Base-by-base conservation (phyloP, 2,888 invertebrate genomes). In the Cordylochernes scorpioides region DNA sequence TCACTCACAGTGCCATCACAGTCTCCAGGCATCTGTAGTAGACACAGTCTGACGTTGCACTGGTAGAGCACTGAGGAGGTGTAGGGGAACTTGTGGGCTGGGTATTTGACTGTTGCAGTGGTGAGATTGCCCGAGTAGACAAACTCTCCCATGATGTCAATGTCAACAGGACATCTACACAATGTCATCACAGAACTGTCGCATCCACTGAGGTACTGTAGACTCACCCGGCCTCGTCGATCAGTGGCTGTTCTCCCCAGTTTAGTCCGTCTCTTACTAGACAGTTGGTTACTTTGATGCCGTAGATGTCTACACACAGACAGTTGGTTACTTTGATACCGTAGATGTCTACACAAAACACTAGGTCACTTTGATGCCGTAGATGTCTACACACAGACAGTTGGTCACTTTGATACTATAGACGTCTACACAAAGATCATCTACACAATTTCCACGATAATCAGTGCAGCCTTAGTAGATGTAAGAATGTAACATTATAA, bases 31-130 rank as follows among this genome's bases (percentile, higher is more conserved):
- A 66, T 68, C 14, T 45, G 41, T 33, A 49, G 48, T 18, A 50
- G 40, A 47, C 84, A 84, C 35, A 84, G 60, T 41, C 71, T 70
- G 17, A 84, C 80, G 47, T 78, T 78, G 52, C 84, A 84, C 41
- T 84, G 80, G 53, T 84, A 84, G 53, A 84, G 84, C 2, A 84
- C 82, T 26, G 80, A 80, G 14, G 78, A 72, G 1, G 80, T 82
- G 57, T 84, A 84, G 0, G 84, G 84, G 53, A 84, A 84, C 55
- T 82, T 84, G 58, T 84, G 84, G 1, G 84, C 84, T 31, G 78
- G 78, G 58, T 84, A 84, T 32, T 73, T 64, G 1, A 84, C 84
- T 25, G 63, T 63, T 2, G 82, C 84, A 30, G 64, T 66, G 39
- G 71, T 68, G 41, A 67, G 65, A 49, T 74, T 70, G n/a, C 61